Evolutionary conservation across 92 coral and sea anemone genomes (phyloP).

Genomic region (Paragorgia papillata): DNA sequence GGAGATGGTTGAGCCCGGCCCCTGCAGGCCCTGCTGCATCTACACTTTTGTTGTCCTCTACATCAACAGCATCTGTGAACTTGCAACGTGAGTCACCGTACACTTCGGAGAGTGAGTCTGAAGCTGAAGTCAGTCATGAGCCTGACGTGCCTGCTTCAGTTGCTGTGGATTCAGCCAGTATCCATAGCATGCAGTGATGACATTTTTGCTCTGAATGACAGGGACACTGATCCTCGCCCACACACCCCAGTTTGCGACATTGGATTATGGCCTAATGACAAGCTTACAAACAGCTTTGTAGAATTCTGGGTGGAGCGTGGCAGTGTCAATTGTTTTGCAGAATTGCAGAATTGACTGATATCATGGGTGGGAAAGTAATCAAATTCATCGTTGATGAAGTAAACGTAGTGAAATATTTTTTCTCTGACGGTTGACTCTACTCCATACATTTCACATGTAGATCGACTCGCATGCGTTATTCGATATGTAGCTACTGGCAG

Average conservation of each 20-base stretch:
- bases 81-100: slow-evolving; percentile 3
- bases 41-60: not conserved
- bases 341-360: slow-evolving; percentile 27
- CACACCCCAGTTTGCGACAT: slow-evolving; percentile 16
- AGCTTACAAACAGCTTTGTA: slow-evolving; percentile 47
- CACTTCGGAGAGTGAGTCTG: not conserved
- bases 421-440: slow-evolving; percentile 33
- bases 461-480: slow-evolving; percentile 8
- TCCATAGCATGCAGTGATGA: not conserved
- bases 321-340: slow-evolving; percentile 29
- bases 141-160: not conserved
- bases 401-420: slow-evolving; percentile 35
- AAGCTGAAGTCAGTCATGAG: not conserved
- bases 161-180: not conserved
- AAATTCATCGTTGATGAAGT: slow-evolving; percentile 24
- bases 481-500: not conserved
- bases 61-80: slow-evolving; percentile 1
- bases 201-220: not conserved
- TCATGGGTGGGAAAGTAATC: slow-evolving; percentile 12
- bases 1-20: not conserved
- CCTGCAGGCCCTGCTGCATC: slow-evolving; percentile 18
- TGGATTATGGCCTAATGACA: slow-evolving; percentile 42
- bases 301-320: slow-evolving; percentile 44
- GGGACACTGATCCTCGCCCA: not conserved
- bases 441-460: slow-evolving; percentile 16